These are phyloP conservation scores for Abscondita cerata DNA, from an alignment of 2,888 invertebrate genomes.

Conservation along the genomic window DNA sequence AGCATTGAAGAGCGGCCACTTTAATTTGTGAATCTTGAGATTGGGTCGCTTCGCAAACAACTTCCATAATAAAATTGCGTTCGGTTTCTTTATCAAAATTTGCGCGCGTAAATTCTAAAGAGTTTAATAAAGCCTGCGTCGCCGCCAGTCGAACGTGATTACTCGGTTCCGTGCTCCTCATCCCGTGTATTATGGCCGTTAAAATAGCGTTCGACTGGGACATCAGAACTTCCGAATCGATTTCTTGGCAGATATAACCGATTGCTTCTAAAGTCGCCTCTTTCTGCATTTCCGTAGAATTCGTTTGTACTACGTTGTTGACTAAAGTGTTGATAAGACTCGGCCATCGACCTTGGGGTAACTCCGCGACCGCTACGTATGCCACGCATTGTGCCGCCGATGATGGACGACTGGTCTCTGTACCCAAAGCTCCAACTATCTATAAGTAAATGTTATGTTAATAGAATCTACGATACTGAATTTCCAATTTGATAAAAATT, in stretches of 20 bases:
- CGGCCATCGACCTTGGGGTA: slow-evolving; percentile 92
- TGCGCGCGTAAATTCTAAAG: slow-evolving; percentile 96
- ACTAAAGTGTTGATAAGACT: slow-evolving; percentile 88
- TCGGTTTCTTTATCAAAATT: slow-evolving; percentile 98
- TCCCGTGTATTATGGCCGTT: slow-evolving; percentile 98
- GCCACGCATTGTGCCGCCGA: slow-evolving; percentile 99
- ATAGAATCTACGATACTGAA: too few relatives aligned
- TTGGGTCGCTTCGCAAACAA: slow-evolving; percentile 98
- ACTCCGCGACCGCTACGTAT: slow-evolving; percentile 95
- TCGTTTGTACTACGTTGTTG: slow-evolving; percentile 86
- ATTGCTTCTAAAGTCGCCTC: slow-evolving; percentile 98
- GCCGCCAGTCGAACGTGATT: slow-evolving; percentile 95
- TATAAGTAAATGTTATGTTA: slow-evolving; percentile 55
- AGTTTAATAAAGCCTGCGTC: slow-evolving; percentile 95
- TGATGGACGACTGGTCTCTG: slow-evolving; percentile 93
- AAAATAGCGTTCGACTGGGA: slow-evolving; percentile 94
- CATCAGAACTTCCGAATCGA: slow-evolving; percentile 91
- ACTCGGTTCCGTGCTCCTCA: slow-evolving; percentile 93
- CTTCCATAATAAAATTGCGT: slow-evolving; percentile 98
- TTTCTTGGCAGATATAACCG: slow-evolving; percentile 99
- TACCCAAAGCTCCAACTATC: slow-evolving; percentile 93
- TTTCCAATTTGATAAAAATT: too few relatives aligned
- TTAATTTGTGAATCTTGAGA: slow-evolving; percentile 88
- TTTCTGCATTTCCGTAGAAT: slow-evolving; percentile 91
- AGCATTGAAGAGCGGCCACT: slow-evolving; percentile 96